Percentiles rank a stretch among this genome's conserved stretches.
phyloP scores from a whole-genome alignment of 1,140 invertebrate genomes.

The Zaprionus inermis region DNA sequence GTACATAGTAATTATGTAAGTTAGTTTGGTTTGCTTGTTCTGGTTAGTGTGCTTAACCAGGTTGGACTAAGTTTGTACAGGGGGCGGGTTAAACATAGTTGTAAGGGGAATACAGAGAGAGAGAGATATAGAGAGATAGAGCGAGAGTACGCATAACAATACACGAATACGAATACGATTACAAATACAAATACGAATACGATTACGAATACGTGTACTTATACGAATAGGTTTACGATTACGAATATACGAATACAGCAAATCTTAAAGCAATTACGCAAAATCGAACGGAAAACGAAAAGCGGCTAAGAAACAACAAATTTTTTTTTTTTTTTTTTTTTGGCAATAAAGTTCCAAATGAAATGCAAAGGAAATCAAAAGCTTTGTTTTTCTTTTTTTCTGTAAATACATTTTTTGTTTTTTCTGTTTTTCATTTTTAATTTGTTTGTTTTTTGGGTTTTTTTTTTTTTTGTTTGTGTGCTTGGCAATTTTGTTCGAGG shows the following conservation, averaged over 20 bases:
- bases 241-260: constrained; percentile 41
- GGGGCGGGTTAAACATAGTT: constrained; percentile 17
- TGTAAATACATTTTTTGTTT: constrained; percentile 35
- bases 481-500: constrained; percentile 17
- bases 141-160: constrained; percentile 40
- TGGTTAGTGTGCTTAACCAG: constrained; percentile 18
- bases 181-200: constrained; percentile 43
- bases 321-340: constrained; percentile 33
- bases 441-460: constrained; percentile 29
- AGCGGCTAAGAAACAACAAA: constrained; percentile 41
- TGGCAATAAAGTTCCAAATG: constrained; percentile 60
- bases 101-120: background rate
- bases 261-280: constrained; percentile 39
- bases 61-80: constrained; percentile 22
- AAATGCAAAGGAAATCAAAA: constrained; percentile 53
- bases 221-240: constrained; percentile 34
- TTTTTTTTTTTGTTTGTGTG: constrained; percentile 33
- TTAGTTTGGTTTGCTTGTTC: background rate
- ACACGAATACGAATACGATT: constrained; percentile 35
- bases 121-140: background rate
- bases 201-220: constrained; percentile 37
- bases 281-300: constrained; percentile 27
- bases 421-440: constrained; percentile 11
- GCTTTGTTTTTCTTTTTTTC: constrained; percentile 42
- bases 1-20: constrained; percentile 21